Percentiles rank a stretch among this genome's conserved stretches.
phyloP scores from a whole-genome alignment of 2,888 invertebrate genomes.

The Embidobia sp. region DNA sequence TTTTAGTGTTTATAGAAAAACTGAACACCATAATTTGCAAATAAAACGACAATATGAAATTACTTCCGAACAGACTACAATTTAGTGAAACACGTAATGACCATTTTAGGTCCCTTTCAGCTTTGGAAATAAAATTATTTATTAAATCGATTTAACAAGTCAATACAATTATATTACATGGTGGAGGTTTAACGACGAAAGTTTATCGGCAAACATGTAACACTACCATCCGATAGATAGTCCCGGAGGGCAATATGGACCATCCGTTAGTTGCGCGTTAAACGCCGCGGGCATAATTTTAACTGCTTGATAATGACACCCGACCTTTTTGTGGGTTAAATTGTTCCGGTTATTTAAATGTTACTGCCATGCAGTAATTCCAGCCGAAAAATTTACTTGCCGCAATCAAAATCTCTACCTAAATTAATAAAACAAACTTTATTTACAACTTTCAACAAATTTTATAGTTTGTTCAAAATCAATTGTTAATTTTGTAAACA shows the following conservation, averaged over 20 bases:
- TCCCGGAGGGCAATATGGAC: slow-evolving; percentile 50
- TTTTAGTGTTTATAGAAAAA: no score
- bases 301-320: slow-evolving; percentile 62
- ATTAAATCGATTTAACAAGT: slow-evolving; percentile 15
- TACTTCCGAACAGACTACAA: no score
- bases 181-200: slow-evolving; percentile 34
- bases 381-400: slow-evolving; percentile 8
- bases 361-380: no score
- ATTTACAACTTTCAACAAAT: no score
- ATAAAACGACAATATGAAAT: no score
- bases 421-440: no score
- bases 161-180: slow-evolving; percentile 22
- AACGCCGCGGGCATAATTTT: slow-evolving; percentile 68
- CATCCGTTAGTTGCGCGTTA: slow-evolving; percentile 66
- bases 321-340: slow-evolving; percentile 65
- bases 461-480: no score
- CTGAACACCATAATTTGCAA: no score
- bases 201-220: slow-evolving; percentile 51
- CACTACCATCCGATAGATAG: slow-evolving; percentile 34
- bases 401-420: no score
- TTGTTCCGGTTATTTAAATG: slow-evolving; percentile 64
- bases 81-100: no score
- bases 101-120: no score
- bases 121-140: slow-evolving; percentile 8
- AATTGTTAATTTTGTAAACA: no score